Conservation (phyloP, 2,113 vertebrate species). For the Petromus typicus region DNA sequence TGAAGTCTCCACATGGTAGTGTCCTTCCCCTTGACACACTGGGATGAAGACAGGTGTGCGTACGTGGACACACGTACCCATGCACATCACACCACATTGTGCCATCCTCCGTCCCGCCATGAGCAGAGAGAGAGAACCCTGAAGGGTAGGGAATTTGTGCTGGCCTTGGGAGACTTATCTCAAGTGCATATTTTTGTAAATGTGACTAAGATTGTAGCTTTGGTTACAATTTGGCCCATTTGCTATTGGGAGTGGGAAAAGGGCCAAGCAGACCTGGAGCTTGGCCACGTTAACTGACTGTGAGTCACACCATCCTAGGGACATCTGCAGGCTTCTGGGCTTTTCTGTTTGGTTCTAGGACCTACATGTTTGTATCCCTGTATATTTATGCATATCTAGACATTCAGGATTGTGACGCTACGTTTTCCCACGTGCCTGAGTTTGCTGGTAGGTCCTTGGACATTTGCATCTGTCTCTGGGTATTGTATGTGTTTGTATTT, state of each 20-base stretch:
- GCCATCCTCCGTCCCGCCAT: neutral
- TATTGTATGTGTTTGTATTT: constrained; percentile 26
- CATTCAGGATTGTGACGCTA: neutral
- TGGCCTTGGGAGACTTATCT: neutral
- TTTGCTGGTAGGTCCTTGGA: neutral
- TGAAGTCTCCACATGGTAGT: neutral
- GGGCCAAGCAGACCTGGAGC: neutral
- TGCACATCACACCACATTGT: neutral
- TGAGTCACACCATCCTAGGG: neutral
- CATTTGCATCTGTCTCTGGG: constrained; percentile 32
- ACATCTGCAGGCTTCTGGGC: neutral
- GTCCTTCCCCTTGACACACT: neutral
- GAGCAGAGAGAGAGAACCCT: neutral
- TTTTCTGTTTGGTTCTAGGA: constrained; percentile 15
- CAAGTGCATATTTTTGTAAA: neutral
- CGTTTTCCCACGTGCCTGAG: neutral
- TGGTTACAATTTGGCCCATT: neutral
- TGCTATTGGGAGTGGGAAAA: neutral
- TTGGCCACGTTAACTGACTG: neutral
- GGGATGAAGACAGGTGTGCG: neutral
- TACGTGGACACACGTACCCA: neutral
- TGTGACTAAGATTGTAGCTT: constrained; percentile 43
- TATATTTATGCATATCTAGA: neutral
- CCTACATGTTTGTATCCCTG: neutral
- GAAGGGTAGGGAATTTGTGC: neutral